Conservation (phyloP, 2,888 invertebrate genomes). For the Ecliptopera silaceata region DNA sequence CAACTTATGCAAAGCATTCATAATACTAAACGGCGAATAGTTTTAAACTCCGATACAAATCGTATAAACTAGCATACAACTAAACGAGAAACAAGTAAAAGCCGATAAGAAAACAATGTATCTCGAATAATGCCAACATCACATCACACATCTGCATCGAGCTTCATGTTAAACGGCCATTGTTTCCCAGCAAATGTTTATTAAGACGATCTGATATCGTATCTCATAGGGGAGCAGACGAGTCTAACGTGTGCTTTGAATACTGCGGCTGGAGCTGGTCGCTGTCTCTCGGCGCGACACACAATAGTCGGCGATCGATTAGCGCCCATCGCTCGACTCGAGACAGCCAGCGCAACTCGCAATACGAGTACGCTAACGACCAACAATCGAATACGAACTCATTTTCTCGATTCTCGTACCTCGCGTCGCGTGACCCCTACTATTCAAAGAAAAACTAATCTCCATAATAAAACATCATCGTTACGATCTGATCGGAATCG, state of each 20-base stretch:
- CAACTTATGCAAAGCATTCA: constrained; percentile 16
- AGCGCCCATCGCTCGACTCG: constrained; percentile 54
- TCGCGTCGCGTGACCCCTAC: constrained; percentile 78
- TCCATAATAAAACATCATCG: constrained; percentile 71
- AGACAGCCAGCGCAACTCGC: constrained; percentile 41
- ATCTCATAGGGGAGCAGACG: constrained; percentile 70
- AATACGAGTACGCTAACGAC: constrained; percentile 60
- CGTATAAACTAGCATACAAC: constrained; percentile 36
- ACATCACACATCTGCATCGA: constrained; percentile 52
- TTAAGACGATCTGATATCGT: constrained; percentile 80
- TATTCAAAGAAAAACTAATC: constrained; percentile 80
- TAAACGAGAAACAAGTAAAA: constrained; percentile 46
- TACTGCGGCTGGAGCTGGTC: constrained; percentile 41
- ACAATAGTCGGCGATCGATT: constrained; percentile 76
- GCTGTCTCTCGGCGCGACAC: constrained; percentile 40
- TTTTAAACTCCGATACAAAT: constrained; percentile 31
- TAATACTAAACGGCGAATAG: constrained; percentile 8
- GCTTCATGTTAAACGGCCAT: constrained; percentile 68
- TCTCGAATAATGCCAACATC: constrained; percentile 58
- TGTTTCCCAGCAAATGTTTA: constrained; percentile 78
- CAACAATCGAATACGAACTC: constrained; percentile 60
- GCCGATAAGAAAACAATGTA: constrained; percentile 56
- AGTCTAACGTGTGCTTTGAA: constrained; percentile 74
- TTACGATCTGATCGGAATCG: constrained; percentile 69
- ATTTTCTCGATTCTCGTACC: constrained; percentile 48